Base-by-base conservation (phyloP, 2,888 invertebrate genomes). In the Nemurella pictetii region DNA sequence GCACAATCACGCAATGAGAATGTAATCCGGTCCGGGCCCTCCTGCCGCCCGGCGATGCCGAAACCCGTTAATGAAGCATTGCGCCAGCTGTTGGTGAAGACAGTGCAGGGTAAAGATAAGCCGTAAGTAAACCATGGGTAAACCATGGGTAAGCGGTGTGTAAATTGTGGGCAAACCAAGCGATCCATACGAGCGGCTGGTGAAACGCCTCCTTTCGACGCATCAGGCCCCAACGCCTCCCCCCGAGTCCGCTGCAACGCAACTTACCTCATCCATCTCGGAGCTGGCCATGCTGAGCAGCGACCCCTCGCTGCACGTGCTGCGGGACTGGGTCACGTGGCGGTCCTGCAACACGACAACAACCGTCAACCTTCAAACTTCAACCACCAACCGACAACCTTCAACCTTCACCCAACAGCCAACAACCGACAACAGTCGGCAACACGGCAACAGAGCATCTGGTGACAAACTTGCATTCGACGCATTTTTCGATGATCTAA, bases 271-370 rank as follows among this genome's bases (percentile, higher is more conserved):
- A 88, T 95, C 95, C 91, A 94, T 94, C 90, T 95, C 95, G 27
- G 94, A 95, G 90, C 95, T 95, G 88, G 94, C 95, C 91, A 96
- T 95, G 91, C 96, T 96, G 90, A 95, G 93, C 88, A 96, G 92
- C 87, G 95, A 95, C 88, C 94, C 94, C 90, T 95, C 95, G 91
- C 95, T 95, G 91, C 94, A 94, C 29, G 94, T 92, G 85, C 92
- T 92, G 89, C 92, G 92, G 86, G 92, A 92, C 88, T 92, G 92
- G 92, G 87, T 93, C 90, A 84, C 90, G 89, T 84, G 90, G 89
- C 91, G 90, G 89, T 91, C 91, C 91, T 91, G 89, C 36, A 91
- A 91, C 27, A 27, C n/a, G n/a, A n/a, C n/a, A n/a, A n/a, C n/a
- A n/a, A n/a, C n/a, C n/a, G n/a, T n/a, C n/a, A n/a, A n/a, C n/a